phyloP scores from a whole-genome alignment of 2,797 vertebrate genomes.

The Amniataba percoides region DNA sequence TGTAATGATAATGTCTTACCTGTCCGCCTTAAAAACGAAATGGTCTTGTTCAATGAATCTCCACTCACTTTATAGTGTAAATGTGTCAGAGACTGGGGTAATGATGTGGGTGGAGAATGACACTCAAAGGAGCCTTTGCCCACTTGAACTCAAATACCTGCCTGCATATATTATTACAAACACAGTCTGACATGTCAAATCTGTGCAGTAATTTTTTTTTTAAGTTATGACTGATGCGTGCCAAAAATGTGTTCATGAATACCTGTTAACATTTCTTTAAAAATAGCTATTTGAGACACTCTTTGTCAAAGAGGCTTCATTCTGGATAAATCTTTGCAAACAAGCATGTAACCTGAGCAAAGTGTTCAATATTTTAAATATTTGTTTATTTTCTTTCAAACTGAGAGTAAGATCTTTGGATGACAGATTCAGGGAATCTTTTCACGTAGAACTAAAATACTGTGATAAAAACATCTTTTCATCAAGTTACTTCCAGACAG shows the following conservation, averaged over 20 bases:
- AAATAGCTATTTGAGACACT: not conserved
- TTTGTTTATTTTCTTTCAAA: too few species aligned
- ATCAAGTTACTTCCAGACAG: too few species aligned
- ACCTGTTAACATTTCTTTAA: not conserved
- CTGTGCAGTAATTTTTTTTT: not conserved
- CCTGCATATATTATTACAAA: not conserved
- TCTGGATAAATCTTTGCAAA: too few species aligned
- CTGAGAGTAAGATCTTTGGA: too few species aligned
- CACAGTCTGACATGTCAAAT: not conserved
- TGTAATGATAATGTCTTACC: not conserved
- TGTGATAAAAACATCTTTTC: too few species aligned
- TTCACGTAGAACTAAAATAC: too few species aligned
- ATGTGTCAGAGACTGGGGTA: not conserved
- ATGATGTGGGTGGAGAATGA: conserved; percentile 7
- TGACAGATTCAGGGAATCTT: too few species aligned
- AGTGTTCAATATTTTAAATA: too few species aligned
- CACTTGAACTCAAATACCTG: not conserved
- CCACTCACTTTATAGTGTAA: not conserved
- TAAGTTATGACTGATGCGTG: not conserved
- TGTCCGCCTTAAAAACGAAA: too few species aligned
- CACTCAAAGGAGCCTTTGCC: conserved; percentile 13
- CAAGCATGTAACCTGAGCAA: too few species aligned
- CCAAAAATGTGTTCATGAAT: not conserved
- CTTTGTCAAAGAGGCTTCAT: too few species aligned
- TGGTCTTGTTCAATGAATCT: not conserved